Conservation (phyloP, 2,888 invertebrate species). For the Chorisops tibialis region DNA sequence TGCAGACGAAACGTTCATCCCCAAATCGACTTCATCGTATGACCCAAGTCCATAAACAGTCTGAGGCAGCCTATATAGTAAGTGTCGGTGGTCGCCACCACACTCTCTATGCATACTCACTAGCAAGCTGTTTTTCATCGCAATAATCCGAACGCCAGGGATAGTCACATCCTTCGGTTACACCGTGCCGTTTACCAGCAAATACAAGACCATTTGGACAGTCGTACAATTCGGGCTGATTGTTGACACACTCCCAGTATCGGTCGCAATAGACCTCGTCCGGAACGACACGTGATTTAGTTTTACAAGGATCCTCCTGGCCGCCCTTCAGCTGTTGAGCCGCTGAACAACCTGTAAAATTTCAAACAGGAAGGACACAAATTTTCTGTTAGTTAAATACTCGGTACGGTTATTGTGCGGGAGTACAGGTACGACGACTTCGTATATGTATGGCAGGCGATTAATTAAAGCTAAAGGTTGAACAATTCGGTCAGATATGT, state of each 20-base stretch:
- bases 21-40: not conserved
- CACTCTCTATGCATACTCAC: conserved; percentile 51
- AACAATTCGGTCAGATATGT: too few species aligned
- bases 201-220: conserved; percentile 89
- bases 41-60: not conserved
- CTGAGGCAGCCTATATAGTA: not conserved
- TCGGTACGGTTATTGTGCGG: not conserved
- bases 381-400: conserved; percentile 18
- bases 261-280: conserved; percentile 79
- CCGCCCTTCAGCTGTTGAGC: conserved; percentile 43
- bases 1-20: not conserved
- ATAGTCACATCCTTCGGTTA: conserved; percentile 86
- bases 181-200: conserved; percentile 82
- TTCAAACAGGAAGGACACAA: conserved; percentile 12
- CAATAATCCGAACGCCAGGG: conserved; percentile 88
- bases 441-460: conserved; percentile 15
- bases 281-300: conserved; percentile 69
- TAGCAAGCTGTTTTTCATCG: conserved; percentile 74
- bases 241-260: conserved; percentile 79
- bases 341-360: conserved; percentile 21
- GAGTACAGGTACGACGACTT: not conserved
- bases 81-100: too few species aligned
- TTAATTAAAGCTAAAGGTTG: conserved; percentile 11
- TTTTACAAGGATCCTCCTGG: conserved; percentile 77
- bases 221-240: conserved; percentile 79